Evolutionary conservation across 2,797 vertebrate genomes (phyloP).

Genomic region (Silurus aristotelis): DNA sequence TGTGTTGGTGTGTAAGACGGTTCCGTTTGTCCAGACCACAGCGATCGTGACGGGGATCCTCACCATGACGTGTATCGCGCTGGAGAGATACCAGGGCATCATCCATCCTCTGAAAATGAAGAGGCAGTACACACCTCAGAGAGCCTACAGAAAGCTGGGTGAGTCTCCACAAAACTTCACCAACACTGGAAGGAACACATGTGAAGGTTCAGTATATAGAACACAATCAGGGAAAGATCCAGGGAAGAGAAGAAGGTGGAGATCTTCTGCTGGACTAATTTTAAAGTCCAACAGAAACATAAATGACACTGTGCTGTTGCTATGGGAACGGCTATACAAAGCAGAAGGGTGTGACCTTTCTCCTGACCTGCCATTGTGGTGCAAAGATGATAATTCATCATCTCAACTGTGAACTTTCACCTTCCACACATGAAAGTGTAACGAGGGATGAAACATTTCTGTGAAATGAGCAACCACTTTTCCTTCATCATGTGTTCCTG

Average conservation of each 20-base stretch:
- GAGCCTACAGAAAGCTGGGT: conserved; percentile 83
- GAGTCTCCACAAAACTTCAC: conserved; percentile 13
- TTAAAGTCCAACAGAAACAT: neutral
- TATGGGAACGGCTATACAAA: neutral
- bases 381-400: neutral
- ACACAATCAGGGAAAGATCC: neutral
- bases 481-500: neutral
- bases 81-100: conserved; percentile 84
- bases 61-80: conserved; percentile 84
- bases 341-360: neutral
- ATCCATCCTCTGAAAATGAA: conserved; percentile 82
- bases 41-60: conserved; percentile 83
- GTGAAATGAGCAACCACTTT: neutral
- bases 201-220: neutral
- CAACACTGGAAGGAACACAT: neutral
- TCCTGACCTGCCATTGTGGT: neutral
- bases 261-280: neutral
- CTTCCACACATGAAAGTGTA: neutral
- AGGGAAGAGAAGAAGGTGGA: neutral
- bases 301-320: neutral
- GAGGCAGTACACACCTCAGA: conserved; percentile 76
- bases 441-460: neutral
- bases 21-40: conserved; percentile 83
- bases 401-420: neutral
- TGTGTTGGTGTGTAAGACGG: conserved; percentile 80